phyloP scores from a whole-genome alignment of 2,113 vertebrate genomes.

The Limanda limanda region DNA sequence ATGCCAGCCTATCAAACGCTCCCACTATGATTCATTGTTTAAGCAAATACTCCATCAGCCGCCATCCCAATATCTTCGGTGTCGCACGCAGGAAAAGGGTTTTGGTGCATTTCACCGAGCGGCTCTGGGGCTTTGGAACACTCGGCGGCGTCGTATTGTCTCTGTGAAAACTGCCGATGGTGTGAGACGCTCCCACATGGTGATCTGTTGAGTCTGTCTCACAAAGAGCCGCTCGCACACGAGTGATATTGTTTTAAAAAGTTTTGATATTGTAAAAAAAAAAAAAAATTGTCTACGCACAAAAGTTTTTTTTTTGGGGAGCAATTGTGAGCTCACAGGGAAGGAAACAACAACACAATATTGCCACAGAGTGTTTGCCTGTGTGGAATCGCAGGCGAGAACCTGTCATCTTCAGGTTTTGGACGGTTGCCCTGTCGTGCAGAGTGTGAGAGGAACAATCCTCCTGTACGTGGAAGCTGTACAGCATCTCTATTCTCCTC shows the following conservation, averaged over 20 bases:
- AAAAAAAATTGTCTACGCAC: conserved; percentile 1
- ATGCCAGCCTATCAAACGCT: conserved; percentile 75
- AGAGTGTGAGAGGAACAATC: conserved; percentile 54
- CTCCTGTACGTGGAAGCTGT: conserved; percentile 60
- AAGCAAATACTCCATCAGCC: conserved; percentile 70
- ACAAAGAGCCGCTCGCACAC: conserved; percentile 43
- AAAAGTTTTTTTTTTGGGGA: conserved; percentile 31
- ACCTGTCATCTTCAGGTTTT: conserved; percentile 53
- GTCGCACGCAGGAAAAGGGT: conserved; percentile 55
- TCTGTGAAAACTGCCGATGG: conserved; percentile 55
- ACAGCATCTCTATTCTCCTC: conserved; percentile 72
- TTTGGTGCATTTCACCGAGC: conserved; percentile 61
- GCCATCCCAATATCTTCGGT: conserved; percentile 65
- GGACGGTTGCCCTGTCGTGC: conserved; percentile 67
- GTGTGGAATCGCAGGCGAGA: conserved; percentile 31
- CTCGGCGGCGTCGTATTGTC: conserved; percentile 55
- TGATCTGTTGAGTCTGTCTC: conserved; percentile 61
- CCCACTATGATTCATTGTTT: conserved; percentile 74
- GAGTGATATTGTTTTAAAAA: conserved; percentile 39
- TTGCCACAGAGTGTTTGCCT: conserved; percentile 2
- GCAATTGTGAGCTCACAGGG: conserved; percentile 17
- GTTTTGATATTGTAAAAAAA: conserved; percentile 19
- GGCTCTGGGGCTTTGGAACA: conserved; percentile 62
- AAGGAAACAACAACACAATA: conserved; percentile 23
- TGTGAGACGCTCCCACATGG: conserved; percentile 54